These are phyloP conservation scores for Cottoperca gobio DNA, from an alignment of 2,797 vertebrate genomes.

Conservation along the genomic window DNA sequence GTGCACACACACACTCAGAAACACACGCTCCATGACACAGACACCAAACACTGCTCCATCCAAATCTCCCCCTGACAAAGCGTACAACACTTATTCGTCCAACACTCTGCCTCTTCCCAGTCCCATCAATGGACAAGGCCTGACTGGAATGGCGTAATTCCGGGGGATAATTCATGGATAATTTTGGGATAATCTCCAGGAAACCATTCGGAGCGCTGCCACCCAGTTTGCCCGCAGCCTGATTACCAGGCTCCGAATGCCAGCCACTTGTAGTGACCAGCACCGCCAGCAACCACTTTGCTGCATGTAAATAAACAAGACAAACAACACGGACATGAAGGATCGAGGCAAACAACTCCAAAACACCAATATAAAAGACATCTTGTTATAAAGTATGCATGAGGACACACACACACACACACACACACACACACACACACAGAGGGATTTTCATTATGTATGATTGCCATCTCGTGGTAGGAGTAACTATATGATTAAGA, in stretches of 20 bases:
- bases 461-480: conserved; percentile 80
- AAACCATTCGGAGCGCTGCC: conserved; percentile 80
- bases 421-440: conserved; percentile 1
- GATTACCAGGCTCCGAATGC: conserved; percentile 81
- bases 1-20: conserved; percentile 30
- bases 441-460: conserved; percentile 60
- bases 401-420: conserved; percentile 7
- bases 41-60: conserved; percentile 60
- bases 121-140: conserved; percentile 77
- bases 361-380: conserved; percentile 38
- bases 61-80: conserved; percentile 70
- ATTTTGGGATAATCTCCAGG: conserved; percentile 86
- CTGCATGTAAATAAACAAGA: conserved; percentile 76
- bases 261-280: conserved; percentile 84
- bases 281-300: conserved; percentile 79
- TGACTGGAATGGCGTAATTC: conserved; percentile 82
- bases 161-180: conserved; percentile 83
- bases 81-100: conserved; percentile 59
- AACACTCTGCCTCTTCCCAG: conserved; percentile 69
- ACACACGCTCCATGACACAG: conserved; percentile 57
- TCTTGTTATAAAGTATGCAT: conserved; percentile 31
- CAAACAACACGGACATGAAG: conserved; percentile 45
- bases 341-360: conserved; percentile 8
- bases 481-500: conserved; percentile 42
- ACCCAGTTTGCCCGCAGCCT: conserved; percentile 83